Evolutionary conservation across 1,140 invertebrate species (phyloP), one percentile per base, ranked within the genome.

Genomic region (Wasmannia auropunctata): DNA sequence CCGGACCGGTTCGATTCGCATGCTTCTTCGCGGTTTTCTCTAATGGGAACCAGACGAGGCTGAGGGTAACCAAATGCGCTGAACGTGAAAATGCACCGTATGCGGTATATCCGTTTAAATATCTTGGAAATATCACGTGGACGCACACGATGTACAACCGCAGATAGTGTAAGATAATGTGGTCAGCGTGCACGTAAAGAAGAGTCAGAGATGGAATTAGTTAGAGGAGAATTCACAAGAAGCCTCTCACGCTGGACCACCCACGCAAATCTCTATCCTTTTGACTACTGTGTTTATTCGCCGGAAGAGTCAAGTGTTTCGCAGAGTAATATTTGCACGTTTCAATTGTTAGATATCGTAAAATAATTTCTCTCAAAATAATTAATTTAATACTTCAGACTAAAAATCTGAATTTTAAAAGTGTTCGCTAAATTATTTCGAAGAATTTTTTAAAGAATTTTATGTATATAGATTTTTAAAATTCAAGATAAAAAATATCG

Each of bases 1-100:
- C 37, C 72, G 34, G 46, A 81, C 79, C 67, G 79, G 79, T 81
- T 81, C 76, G 62, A 80, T 80, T 80, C 79, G 67, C 77, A 70
- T 81, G 49, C 65, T 72, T 72, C 43, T 70, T 81, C 65, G 79
- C 67, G 54, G 49, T 81, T 72, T 81, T 81, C 51, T 81, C 69
- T 56, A 70, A 43, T 72, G 34, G 19, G 25, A n/a, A 56, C 34
- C 63, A 40, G 37, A 43, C 37, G 40, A 83, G 51, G 11, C 37
- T 46, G 63, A 28, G 46, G 34, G 14, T 67, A 67, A 77, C 46
- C 34, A 40, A 70, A 69, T 80, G 56, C 31, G 43, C 31, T 67
- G n/a, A 31, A 40, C 37, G 34, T 72, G 14, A 46, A 74, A 74
- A 83, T 25, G 62, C 46, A 67, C n/a, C 22, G 28, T 77, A 19